Evolutionary conservation across 2,888 invertebrate genomes (phyloP).

Genomic region (Sinhomidia bicolor): DNA sequence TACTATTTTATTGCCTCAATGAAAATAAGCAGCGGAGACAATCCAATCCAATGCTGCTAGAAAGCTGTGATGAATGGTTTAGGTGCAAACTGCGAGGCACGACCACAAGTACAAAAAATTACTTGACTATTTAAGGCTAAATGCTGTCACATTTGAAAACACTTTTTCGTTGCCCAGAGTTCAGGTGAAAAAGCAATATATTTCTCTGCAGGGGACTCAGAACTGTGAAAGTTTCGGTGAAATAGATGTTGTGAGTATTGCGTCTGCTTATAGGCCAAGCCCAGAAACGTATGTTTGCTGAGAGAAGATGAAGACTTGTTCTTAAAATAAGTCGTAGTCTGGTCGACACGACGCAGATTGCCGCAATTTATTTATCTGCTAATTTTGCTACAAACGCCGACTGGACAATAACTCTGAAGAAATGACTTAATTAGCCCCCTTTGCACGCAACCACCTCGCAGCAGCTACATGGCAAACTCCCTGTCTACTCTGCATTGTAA

Average conservation of each 20-base stretch:
- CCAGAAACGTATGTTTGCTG: slow-evolving; percentile 17
- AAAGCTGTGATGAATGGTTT: too few species aligned
- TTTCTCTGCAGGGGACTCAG: slow-evolving; percentile 32
- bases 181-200: slow-evolving; percentile 15
- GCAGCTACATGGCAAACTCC: too few species aligned
- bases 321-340: slow-evolving; percentile 29
- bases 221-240: slow-evolving; percentile 14
- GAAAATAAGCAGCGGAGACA: too few species aligned
- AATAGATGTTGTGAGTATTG: neutral
- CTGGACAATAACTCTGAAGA: slow-evolving; percentile 47
- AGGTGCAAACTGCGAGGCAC: slow-evolving; percentile 7
- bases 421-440: slow-evolving; percentile 70
- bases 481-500: too few species aligned
- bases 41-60: too few species aligned
- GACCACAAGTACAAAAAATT: slow-evolving; percentile 52
- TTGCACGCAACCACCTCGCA: too few species aligned
- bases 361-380: slow-evolving; percentile 58
- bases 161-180: slow-evolving; percentile 7
- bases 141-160: slow-evolving; percentile 56
- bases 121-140: slow-evolving; percentile 60
- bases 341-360: neutral
- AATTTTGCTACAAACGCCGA: slow-evolving; percentile 66
- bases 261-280: slow-evolving; percentile 9
- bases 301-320: slow-evolving; percentile 29
- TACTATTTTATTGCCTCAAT: too few species aligned